Base-by-base conservation (phyloP, 2,113 vertebrate genomes). In the Cairina moschata region DNA sequence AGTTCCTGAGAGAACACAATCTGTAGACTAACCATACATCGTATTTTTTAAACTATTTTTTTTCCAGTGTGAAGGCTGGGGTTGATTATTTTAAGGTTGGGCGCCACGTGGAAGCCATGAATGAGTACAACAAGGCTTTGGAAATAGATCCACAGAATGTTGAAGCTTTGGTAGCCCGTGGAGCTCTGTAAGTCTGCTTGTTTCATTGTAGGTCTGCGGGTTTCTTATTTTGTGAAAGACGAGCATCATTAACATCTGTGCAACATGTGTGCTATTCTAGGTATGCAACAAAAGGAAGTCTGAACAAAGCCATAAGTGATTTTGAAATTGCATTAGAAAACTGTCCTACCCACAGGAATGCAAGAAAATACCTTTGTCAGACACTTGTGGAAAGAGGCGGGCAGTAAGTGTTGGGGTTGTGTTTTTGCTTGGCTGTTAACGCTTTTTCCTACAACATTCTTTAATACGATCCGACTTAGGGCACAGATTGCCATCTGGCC, bases 361-460 rank as follows among this genome's bases (percentile, higher is more conserved):
- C 99, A 48, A 99, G 98, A 95, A 99, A 99, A 95, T 99, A 99
- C 84, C 98, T 99, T 59, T 99, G 99, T 92, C 99, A 99, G 97
- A 99, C 99, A 0, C 98, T 99, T 36, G 99, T 99, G 91, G 99
- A 99, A 96, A 98, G 99, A 97, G 99, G 99, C 65, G 98, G 98
- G 92, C 99, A 99, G 99, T 99, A 98, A 99, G 99, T 98, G 48
- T 89, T 50, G 9, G 8, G 9, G 18, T 82, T 77, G 29, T 17
- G 54, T 7, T 12, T 68, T 65, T 42, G 9, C 5, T n/a, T 40
- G 21, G 9, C 32, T 79, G 11, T 5, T 81, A 40, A n/a, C 16
- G 17, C 2, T 34, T 63, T 29, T 89, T 92, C 63, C 82, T 26
- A 21, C 1, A 11, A 3, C 84, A 8, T 36, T 15, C 26, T 36